Base-by-base conservation (phyloP, 2,797 vertebrate genomes). In the Allobates femoralis region DNA sequence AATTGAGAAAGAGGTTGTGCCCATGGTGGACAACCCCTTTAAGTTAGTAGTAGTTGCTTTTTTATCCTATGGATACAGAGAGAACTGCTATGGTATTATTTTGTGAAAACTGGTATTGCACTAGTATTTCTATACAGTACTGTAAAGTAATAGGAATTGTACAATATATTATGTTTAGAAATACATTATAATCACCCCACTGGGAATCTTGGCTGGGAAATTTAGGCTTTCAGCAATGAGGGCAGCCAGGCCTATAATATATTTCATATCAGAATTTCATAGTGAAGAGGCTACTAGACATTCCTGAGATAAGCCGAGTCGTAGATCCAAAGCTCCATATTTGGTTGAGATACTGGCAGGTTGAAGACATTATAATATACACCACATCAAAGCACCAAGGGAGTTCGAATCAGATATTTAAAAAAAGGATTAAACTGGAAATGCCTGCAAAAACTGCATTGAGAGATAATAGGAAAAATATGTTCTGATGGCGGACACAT, bases 221-320 rank as follows among this genome's bases (percentile, higher is more conserved):
- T 88, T 89, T 86, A 69, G 53, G 7, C 34, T 85, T 69, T 0
- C 0, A 56, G 66, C 82, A 89, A 87, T 81, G 73, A 86, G 89
- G 85, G 81, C 86, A 92, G 89, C 87, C 74, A 89, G 58, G 66
- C 81, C 19, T 18, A 46, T 8, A 0, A 93, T 85, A 89, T 93
- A 89, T 91, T 92, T 81, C 91, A 92, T 46, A 46, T 46, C 91
- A 91, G 85, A 91, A 91, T 90, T 91, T 90, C 83, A 89, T 89
- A 88, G 91, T 82, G 53, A 84, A 90, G 90, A 87, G 91, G 92
- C 89, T 91, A 88, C 67, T 71, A 90, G 91, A 93, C 94, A 95
- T 94, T 90, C 19, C 87, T 84, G 75, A 93, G 94, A 93, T 94
- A 94, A 94, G 92, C 90, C 89, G 88, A 90, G 88, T 91, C 85